Evolutionary conservation across 2,797 vertebrate species (phyloP).

Genomic region (Protosalanx chinensis): DNA sequence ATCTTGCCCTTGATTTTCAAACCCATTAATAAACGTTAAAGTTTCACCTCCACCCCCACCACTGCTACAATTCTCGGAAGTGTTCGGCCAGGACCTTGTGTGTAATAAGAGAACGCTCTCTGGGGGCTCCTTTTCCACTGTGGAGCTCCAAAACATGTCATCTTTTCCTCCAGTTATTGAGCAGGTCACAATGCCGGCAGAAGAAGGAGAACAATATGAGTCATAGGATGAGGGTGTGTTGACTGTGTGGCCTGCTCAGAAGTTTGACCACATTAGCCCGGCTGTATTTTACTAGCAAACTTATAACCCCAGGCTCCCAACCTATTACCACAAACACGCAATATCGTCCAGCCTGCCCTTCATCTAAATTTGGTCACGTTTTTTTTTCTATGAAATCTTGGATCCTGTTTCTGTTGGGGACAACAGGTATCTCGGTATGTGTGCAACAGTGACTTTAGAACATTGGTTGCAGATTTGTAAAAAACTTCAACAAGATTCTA

Average conservation of each 20-base stretch:
- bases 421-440: constrained; percentile 16
- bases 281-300: constrained; percentile 45
- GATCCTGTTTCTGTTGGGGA: constrained; percentile 11
- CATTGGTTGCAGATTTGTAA: constrained; percentile 37
- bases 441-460: constrained; percentile 14
- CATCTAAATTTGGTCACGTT: constrained; percentile 38
- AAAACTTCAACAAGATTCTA: background rate
- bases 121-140: constrained; percentile 57
- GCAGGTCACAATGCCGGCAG: constrained; percentile 41
- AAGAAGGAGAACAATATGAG: constrained; percentile 46
- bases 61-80: constrained; percentile 61
- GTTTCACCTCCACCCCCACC: background rate
- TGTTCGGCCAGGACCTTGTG: constrained; percentile 44
- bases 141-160: constrained; percentile 54
- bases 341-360: constrained; percentile 26
- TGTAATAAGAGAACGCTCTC: constrained; percentile 48
- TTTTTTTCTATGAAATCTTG: constrained; percentile 21
- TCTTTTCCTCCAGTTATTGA: constrained; percentile 59
- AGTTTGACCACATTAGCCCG: constrained; percentile 49
- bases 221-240: constrained; percentile 57
- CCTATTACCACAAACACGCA: constrained; percentile 21
- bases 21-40: constrained; percentile 29
- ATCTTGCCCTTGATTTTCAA: constrained; percentile 30
- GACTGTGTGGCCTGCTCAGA: constrained; percentile 27
- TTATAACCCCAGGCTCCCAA: constrained; percentile 58